Conservation (phyloP, 1,140 invertebrate genomes). For the Drosophila santomea region DNA sequence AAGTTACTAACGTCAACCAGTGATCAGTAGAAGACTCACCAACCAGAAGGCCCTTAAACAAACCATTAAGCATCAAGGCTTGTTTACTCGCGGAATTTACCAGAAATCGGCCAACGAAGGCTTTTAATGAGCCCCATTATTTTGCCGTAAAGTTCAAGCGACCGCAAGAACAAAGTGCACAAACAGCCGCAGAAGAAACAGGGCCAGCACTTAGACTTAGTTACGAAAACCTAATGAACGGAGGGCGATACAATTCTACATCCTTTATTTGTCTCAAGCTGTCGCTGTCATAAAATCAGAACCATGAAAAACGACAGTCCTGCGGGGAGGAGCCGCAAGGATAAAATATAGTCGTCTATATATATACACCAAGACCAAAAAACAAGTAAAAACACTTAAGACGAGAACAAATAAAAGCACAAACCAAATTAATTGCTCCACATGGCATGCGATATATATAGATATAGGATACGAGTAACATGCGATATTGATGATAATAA, state of each 20-base stretch:
- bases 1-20: conserved; percentile 20
- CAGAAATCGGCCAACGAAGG: conserved; percentile 9
- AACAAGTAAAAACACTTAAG: conserved; percentile 64
- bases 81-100: conserved; percentile 25
- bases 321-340: neutral
- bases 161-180: conserved; percentile 66
- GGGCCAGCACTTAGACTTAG: conserved; percentile 39
- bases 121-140: conserved; percentile 57
- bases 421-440: conserved; percentile 72
- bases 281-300: conserved; percentile 77
- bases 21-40: conserved; percentile 26
- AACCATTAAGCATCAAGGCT: conserved; percentile 40
- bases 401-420: conserved; percentile 67
- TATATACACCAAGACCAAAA: neutral
- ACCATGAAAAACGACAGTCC: conserved; percentile 61
- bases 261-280: conserved; percentile 71
- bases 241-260: conserved; percentile 33
- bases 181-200: conserved; percentile 23
- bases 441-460: conserved; percentile 59
- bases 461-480: conserved; percentile 55
- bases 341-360: conserved; percentile 23
- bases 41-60: conserved; percentile 39
- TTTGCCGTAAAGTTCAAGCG: conserved; percentile 66
- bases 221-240: conserved; percentile 58
- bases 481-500: conserved; percentile 80